These are phyloP conservation scores for Drosophila colorata DNA, from an alignment of 2,888 invertebrate genomes.

Conservation along the genomic window DNA sequence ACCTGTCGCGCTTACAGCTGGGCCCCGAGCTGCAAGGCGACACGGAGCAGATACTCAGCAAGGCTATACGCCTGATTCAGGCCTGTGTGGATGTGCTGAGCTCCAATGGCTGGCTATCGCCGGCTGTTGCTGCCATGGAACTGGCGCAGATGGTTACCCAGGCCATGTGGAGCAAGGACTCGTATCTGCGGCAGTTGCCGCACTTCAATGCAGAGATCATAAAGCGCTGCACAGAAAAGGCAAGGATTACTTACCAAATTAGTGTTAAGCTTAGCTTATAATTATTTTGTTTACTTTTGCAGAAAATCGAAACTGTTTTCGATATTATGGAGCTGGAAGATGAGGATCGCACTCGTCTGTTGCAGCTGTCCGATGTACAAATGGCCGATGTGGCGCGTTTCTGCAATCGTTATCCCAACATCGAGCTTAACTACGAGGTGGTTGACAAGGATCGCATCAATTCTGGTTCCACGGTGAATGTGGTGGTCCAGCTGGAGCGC, in stretches of 20 bases:
- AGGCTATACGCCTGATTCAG: conserved; percentile 93
- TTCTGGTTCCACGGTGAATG: conserved; percentile 94
- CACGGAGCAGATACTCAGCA: conserved; percentile 94
- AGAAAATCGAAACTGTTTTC: conserved; percentile 90
- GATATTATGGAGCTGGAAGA: conserved; percentile 94
- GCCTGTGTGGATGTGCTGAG: conserved; percentile 98
- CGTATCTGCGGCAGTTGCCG: conserved; percentile 97
- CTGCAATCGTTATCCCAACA: conserved; percentile 99
- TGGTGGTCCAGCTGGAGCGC: conserved; percentile 95
- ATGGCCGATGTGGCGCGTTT: conserved; percentile 99
- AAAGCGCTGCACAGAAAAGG: conserved; percentile 94
- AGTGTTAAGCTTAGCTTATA: neutral
- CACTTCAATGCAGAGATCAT: conserved; percentile 96
- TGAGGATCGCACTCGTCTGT: conserved; percentile 91
- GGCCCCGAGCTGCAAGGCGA: conserved; percentile 98
- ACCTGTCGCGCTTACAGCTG: conserved; percentile 96
- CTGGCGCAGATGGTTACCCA: conserved; percentile 99
- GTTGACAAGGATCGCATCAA: conserved; percentile 91
- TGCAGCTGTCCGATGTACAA: conserved; percentile 93
- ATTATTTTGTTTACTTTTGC: neutral
- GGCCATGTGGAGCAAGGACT: conserved; percentile 99
- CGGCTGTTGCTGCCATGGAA: conserved; percentile 99
- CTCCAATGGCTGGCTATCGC: conserved; percentile 98
- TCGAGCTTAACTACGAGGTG: conserved; percentile 97
- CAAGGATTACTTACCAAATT: conserved; percentile 11